A percentile compares a stretch with the other conserved stretches of the same genome.
Conservation (phyloP, 2,797 vertebrate species). For the Esox lucius region DNA sequence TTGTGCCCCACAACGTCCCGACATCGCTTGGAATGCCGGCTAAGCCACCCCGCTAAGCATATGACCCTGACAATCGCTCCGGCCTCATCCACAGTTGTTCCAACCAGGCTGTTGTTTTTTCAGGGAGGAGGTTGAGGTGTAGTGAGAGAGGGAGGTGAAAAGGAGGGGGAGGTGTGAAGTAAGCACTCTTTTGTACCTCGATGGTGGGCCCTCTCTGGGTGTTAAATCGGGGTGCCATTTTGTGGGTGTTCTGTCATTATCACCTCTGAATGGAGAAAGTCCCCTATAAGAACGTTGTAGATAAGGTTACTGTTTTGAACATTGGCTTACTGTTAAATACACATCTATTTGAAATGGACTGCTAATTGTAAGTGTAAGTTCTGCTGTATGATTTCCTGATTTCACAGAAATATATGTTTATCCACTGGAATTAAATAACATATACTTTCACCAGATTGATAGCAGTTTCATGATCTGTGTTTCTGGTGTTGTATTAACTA, state of each 20-base stretch:
- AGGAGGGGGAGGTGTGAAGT: constrained; percentile 3
- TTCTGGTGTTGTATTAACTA: no score
- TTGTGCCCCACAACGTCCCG: constrained; percentile 54
- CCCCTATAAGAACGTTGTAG: not conserved
- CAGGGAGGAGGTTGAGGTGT: constrained; percentile 3
- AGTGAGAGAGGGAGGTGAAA: not conserved
- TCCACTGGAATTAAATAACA: no score
- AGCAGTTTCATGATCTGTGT: no score
- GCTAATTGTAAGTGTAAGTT: not conserved
- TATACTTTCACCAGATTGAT: no score
- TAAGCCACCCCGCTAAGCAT: constrained; percentile 53
- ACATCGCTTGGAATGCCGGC: constrained; percentile 69
- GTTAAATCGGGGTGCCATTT: constrained; percentile 38
- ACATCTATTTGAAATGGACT: not conserved
- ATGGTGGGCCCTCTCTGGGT: constrained; percentile 11
- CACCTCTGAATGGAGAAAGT: constrained; percentile 18
- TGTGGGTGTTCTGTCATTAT: constrained; percentile 48
- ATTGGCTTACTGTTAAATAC: not conserved
- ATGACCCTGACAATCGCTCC: constrained; percentile 12
- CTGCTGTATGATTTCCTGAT: no score
- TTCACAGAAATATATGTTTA: no score
- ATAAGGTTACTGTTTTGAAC: not conserved
- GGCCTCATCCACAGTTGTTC: constrained; percentile 65
- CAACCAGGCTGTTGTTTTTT: constrained; percentile 18
- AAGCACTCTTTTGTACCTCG: constrained; percentile 27